Evolutionary conservation across 1,140 invertebrate species (phyloP).

Genomic region (Sitodiplosis mosellana): DNA sequence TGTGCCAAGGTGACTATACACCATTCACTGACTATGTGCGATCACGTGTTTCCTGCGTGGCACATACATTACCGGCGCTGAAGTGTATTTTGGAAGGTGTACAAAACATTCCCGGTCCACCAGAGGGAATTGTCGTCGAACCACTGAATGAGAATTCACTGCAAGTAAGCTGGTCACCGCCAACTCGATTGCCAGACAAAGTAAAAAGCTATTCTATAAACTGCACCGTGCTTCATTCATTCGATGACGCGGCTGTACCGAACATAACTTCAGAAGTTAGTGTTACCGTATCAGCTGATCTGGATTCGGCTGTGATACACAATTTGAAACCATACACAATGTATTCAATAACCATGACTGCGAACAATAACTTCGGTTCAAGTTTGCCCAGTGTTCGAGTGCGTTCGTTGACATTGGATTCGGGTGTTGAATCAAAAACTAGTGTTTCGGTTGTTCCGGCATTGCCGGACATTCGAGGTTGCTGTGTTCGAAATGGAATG

Average conservation of each 20-base stretch:
- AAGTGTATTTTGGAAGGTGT: slow-evolving; percentile 65
- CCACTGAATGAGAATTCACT: slow-evolving; percentile 46
- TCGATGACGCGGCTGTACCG: slow-evolving; percentile 30
- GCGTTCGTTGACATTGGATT: slow-evolving; percentile 19
- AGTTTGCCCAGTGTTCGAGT: slow-evolving; percentile 52
- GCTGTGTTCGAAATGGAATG: slow-evolving; percentile 51
- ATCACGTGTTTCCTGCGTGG: slow-evolving; percentile 63
- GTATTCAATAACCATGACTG: slow-evolving; percentile 58
- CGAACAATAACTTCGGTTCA: slow-evolving; percentile 49
- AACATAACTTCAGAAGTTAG: slow-evolving; percentile 1
- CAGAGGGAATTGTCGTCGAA: slow-evolving; percentile 46
- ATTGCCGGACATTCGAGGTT: slow-evolving; percentile 38
- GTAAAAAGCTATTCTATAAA: slow-evolving; percentile 51
- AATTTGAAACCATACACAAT: slow-evolving; percentile 51
- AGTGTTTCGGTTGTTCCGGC: slow-evolving; percentile 10
- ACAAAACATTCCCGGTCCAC: slow-evolving; percentile 53
- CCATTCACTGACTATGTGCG: slow-evolving; percentile 65
- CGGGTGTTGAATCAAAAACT: slow-evolving; percentile 1
- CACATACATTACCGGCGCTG: slow-evolving; percentile 61
- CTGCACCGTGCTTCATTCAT: slow-evolving; percentile 44
- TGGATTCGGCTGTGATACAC: slow-evolving; percentile 36
- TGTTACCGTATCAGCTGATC: slow-evolving; percentile 31
- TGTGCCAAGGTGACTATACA: slow-evolving; percentile 67
- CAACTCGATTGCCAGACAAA: slow-evolving; percentile 37
- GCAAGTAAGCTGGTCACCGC: slow-evolving; percentile 46